Evolutionary conservation across 2,797 vertebrate genomes (phyloP).

Genomic region (Podarcis lilfordi): DNA sequence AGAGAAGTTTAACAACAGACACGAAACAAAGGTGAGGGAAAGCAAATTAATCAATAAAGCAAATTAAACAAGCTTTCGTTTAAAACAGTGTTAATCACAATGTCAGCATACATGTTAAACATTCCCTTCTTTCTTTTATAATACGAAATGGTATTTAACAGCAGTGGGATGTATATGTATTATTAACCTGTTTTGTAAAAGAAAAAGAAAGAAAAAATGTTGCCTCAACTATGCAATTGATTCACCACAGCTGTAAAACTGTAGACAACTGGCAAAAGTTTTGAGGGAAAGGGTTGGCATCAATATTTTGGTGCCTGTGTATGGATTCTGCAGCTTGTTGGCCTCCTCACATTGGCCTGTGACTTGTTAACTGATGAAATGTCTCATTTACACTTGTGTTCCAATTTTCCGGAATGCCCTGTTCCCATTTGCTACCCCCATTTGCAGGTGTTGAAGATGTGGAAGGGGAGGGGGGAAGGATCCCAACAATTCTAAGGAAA

Average conservation of each 20-base stretch:
- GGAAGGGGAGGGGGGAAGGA: too few relatives aligned
- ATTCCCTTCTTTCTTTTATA: background rate
- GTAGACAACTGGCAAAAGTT: background rate
- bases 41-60: conserved; percentile 9
- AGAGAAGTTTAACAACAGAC: background rate
- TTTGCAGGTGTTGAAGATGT: too few relatives aligned
- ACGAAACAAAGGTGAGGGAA: background rate
- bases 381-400: background rate
- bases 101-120: rapidly evolving
- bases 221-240: background rate
- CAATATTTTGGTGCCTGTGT: background rate
- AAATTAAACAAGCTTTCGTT: background rate
- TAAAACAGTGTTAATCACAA: background rate
- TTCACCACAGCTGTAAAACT: background rate
- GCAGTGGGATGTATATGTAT: too few relatives aligned
- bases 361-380: background rate
- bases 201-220: too few relatives aligned
- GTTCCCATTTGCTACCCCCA: too few relatives aligned
- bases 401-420: background rate
- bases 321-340: background rate
- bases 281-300: background rate
- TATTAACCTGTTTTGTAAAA: background rate
- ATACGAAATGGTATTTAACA: background rate
- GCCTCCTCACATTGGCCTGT: too few relatives aligned
- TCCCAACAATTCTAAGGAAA: too few relatives aligned